A percentile compares a stretch with the other conserved stretches of the same genome.
phyloP scores from a whole-genome alignment of 2,797 vertebrate genomes.

The Clarias pachynema region DNA sequence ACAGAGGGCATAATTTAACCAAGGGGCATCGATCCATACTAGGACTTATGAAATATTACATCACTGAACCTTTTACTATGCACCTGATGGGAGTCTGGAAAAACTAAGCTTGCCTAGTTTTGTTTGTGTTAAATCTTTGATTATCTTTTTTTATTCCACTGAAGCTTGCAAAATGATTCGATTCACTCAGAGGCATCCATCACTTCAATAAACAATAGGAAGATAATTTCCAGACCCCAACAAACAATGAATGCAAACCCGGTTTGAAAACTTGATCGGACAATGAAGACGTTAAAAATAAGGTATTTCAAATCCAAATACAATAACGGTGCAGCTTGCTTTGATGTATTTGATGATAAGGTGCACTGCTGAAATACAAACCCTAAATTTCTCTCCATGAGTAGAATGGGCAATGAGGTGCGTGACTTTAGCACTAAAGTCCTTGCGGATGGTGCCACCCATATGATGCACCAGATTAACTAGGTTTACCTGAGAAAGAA shows the following conservation, averaged over 20 bases:
- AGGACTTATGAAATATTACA: background rate
- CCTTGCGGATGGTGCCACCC: constrained; percentile 93
- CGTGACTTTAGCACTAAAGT: constrained; percentile 95
- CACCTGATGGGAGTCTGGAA: background rate
- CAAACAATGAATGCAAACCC: background rate
- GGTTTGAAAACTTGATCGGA: background rate
- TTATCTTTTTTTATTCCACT: background rate
- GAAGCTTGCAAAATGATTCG: background rate
- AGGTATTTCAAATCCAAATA: background rate
- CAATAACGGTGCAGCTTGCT: background rate
- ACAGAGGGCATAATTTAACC: too few relatives aligned
- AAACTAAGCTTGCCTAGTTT: background rate
- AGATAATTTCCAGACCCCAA: background rate
- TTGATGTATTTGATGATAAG: background rate
- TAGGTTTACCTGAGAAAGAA: constrained; percentile 79
- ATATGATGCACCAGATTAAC: constrained; percentile 97
- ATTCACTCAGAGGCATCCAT: background rate
- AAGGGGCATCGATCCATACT: too few relatives aligned
- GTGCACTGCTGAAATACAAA: constrained; percentile 64
- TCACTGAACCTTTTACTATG: background rate
- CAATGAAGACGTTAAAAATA: background rate
- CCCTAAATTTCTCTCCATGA: constrained; percentile 96
- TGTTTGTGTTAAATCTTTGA: background rate
- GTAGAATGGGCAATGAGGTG: constrained; percentile 94
- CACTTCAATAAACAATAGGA: background rate